Conservation (phyloP, 2,113 vertebrate species). For the Asarcornis scutulata region DNA sequence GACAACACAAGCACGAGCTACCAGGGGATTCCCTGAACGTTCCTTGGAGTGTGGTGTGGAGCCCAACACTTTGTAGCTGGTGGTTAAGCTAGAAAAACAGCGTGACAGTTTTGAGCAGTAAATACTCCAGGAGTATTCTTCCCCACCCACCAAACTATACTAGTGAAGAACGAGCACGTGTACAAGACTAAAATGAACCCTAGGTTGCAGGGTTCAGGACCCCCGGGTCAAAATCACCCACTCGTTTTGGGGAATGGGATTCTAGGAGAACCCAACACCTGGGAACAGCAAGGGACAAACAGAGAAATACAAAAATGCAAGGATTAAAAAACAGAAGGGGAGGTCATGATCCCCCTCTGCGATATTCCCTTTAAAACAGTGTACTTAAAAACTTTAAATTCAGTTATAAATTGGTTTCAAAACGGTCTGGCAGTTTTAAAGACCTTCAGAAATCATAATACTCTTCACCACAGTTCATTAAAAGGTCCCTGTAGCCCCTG, state of each 20-base stretch:
- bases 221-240: background rate
- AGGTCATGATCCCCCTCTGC: background rate
- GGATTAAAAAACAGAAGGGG: slow-evolving; percentile 51
- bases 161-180: background rate
- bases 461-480: background rate
- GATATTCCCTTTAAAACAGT: slow-evolving; percentile 51
- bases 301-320: slow-evolving; percentile 9
- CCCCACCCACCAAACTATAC: background rate
- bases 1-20: background rate
- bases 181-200: background rate
- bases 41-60: background rate
- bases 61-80: background rate
- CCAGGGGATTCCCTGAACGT: background rate
- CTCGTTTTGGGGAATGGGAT: background rate
- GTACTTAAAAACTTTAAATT: slow-evolving; percentile 44
- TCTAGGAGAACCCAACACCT: background rate
- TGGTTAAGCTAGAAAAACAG: background rate
- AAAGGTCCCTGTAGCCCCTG: background rate
- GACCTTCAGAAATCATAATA: slow-evolving; percentile 7
- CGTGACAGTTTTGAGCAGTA: background rate
- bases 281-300: background rate
- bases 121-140: background rate
- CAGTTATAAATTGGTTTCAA: slow-evolving; percentile 51
- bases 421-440: slow-evolving; percentile 1
- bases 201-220: background rate